Evolutionary conservation across 1,140 invertebrate species (phyloP), one percentile per base, ranked within the genome.

Genomic region (Pseudoatta argentina): DNA sequence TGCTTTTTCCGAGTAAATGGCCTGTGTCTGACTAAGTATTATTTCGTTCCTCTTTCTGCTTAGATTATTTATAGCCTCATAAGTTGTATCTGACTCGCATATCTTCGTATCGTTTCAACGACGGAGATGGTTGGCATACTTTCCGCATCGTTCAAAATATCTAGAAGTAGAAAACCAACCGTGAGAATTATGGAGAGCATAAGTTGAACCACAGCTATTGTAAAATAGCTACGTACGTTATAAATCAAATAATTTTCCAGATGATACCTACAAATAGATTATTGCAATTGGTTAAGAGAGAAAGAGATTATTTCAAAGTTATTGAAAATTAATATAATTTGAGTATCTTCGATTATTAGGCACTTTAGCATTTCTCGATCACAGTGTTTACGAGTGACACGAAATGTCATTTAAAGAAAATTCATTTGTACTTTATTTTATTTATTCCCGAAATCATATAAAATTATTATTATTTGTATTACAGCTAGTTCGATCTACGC

Each of bases 11-110:
- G 24, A 16, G 55, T 51, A 83, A 73, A 83, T 75, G 44, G 69
- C 10, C 79, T 83, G 69, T 57, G 79, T 75, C 79, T 83, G 79
- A 83, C 69, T 67, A 59, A 75, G 79, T 73, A 75, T 83, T 83
- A 75, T 83, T 83, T 83, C 39, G 55, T 83, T 61, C 55, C 39
- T 75, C 39, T 83, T 73, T 75, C 55, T 24, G 21, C 57, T 61
- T 34, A 63, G n/a, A 57, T 83, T 83, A 83, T 83, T 83, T 83
- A 83, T 61, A 44, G 24, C 69, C 69, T 61, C 79, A 75, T 75
- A 83, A 75, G 79, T 75, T 83, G 79, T 61, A 83, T 83, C 79
- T 83, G 48, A 30, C 69, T 34, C 69, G 69, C 79, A 75, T 75
- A 83, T 83, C 79, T 83, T 48, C 55, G 79, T 61, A 44, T 83